Percentiles rank a stretch among this genome's conserved stretches.
These are phyloP conservation scores for Molossus alvarezi DNA, from an alignment of 2,797 vertebrate species.

Conservation along the genomic window DNA sequence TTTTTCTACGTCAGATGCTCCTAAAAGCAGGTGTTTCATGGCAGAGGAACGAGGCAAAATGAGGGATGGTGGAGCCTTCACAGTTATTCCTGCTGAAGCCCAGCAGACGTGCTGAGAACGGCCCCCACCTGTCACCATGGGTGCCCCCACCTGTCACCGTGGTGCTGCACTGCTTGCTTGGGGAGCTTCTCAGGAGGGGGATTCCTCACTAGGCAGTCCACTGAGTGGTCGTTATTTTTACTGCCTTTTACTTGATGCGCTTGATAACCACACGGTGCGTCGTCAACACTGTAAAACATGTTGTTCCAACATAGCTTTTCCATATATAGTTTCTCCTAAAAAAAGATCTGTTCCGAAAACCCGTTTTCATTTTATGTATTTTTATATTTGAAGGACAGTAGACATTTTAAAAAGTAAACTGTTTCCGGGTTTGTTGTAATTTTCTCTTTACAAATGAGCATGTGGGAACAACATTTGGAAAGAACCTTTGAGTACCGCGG, in stretches of 20 bases:
- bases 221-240: neutral
- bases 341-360: constrained; percentile 58
- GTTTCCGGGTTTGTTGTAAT: neutral
- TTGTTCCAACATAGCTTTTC: neutral
- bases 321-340: neutral
- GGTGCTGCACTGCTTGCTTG: neutral
- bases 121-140: neutral
- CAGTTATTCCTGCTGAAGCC: neutral
- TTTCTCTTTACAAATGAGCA: neutral
- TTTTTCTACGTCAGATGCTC: neutral
- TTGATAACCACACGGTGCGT: neutral
- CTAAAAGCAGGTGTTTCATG: neutral
- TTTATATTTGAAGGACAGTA: constrained; percentile 29
- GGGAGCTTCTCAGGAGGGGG: neutral
- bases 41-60: neutral
- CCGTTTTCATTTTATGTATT: constrained; percentile 38
- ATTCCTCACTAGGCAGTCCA: neutral
- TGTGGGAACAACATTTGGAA: neutral
- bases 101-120: neutral
- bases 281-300: neutral
- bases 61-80: neutral
- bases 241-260: neutral
- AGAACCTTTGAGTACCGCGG: neutral
- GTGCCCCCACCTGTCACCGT: too few species aligned
- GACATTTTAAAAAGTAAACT: neutral